Percentiles rank a stretch among this genome's conserved stretches.
phyloP scores from a whole-genome alignment of 2,797 vertebrate species.

The Odontamblyopus rebecca region DNA sequence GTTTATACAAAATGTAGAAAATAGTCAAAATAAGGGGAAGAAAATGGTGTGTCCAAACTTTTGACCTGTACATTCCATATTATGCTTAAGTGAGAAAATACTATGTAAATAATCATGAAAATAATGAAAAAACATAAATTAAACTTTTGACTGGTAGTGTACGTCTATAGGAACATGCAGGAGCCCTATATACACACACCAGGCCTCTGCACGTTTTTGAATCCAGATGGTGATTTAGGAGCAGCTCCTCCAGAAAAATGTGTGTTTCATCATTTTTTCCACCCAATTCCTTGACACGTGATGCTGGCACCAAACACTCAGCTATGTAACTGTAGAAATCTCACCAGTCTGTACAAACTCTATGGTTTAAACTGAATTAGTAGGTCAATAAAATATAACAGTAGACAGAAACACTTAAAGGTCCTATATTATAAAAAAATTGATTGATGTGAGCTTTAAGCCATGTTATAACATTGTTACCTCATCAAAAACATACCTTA shows the following conservation, averaged over 20 bases:
- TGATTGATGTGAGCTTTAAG: too few species aligned
- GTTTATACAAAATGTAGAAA: too few species aligned
- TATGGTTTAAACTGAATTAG: not conserved
- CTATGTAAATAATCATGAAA: too few species aligned
- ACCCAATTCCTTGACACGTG: conserved; percentile 43
- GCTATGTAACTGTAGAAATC: conserved; percentile 25
- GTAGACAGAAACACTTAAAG: not conserved
- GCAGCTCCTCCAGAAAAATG: conserved; percentile 35
- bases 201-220: conserved; percentile 38
- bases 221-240: conserved; percentile 70
- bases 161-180: conserved; percentile 10
- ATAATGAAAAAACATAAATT: too few species aligned
- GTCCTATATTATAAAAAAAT: too few species aligned
- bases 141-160: not conserved
- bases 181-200: conserved; percentile 2
- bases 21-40: too few species aligned
- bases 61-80: not conserved
- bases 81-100: too few species aligned
- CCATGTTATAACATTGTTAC: too few species aligned
- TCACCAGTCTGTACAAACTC: conserved; percentile 29
- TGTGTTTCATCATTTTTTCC: conserved; percentile 67
- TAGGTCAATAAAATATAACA: not conserved
- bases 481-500: too few species aligned
- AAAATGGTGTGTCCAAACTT: too few species aligned
- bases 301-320: conserved; percentile 39